Percentiles rank a stretch among this genome's conserved stretches.
These are phyloP conservation scores for Eurosta solidaginis DNA, from an alignment of 1,140 invertebrate species.

Conservation along the genomic window DNA sequence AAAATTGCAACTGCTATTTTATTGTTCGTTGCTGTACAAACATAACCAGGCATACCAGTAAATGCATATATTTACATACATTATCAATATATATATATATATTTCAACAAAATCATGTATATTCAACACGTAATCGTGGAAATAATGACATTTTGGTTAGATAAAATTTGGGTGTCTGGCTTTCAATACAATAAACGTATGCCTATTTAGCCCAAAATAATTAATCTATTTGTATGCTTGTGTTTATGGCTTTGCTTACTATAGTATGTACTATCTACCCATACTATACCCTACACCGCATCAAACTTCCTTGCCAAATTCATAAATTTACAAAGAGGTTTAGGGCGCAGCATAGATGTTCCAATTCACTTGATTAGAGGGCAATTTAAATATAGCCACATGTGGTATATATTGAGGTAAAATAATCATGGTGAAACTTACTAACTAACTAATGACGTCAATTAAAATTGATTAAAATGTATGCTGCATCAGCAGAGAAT, in stretches of 20 bases:
- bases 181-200: no score
- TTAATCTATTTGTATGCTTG: no score
- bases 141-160: not conserved
- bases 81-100: not conserved
- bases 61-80: not conserved
- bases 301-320: not conserved
- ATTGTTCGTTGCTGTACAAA: no score
- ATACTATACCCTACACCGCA: not conserved
- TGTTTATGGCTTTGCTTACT: no score
- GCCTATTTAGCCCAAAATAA: no score
- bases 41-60: not conserved
- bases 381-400: not conserved
- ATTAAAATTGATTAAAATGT: slow-evolving; percentile 7
- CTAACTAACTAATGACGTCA: slow-evolving; percentile 11
- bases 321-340: not conserved
- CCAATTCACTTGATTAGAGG: not conserved
- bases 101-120: not conserved
- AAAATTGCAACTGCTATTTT: no score
- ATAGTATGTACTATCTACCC: not conserved
- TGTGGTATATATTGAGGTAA: not conserved
- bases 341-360: not conserved
- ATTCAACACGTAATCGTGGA: not conserved
- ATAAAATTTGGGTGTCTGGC: no score
- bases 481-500: not conserved
- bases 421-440: no score